Base-by-base conservation (phyloP, 2,113 vertebrate species). In the Mobula birostris region DNA sequence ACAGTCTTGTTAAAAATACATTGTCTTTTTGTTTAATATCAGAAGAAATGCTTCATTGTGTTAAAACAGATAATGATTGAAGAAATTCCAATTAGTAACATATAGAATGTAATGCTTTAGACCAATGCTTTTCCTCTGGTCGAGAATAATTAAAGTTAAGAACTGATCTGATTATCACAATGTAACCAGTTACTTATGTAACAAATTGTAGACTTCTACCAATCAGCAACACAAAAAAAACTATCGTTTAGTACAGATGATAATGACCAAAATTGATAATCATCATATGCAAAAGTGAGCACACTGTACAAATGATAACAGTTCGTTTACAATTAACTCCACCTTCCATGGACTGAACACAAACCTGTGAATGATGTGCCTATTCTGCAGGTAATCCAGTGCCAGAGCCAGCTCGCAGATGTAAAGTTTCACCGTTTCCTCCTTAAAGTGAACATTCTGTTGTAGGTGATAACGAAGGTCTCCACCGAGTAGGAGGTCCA, bases 401-500 rank as follows among this genome's bases (percentile, higher is more conserved):
- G 99, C 99, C 97, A 99, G 95, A 82, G 97, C 97, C 90, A 99
- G 94, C 95, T 99, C 99, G 21, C 98, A 99, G 95, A 99, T 94
- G 95, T 99, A 99, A 91, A 99, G 97, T 94, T 98, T 99, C 95
- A 99, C 98, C 0, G 98, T 98, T 95, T 95, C 97, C 94, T 99
- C 99, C 0, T 96, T 97, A 95, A 99, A 99, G 93, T 97, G 97
- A 61, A 99, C 98, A 0, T 99, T 98, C 95, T 99, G 99, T n/a
- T 99, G 99, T 48, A 99, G 97, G 94, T 99, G 99, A 94, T 98
- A 99, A 7, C 99, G 98, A 94, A 99, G 97, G 95, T 99, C 99
- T 90, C 99, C 99, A 0, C 99, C 99, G 4, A 99, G 97, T 19
- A 99, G 98, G 94, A 99, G 95, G 95, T 99, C 99, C 0, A 99